A percentile compares a stretch with the other conserved stretches of the same genome.
These are phyloP conservation scores for Lerista edwardsae DNA, from an alignment of 2,797 vertebrate genomes.

Conservation along the genomic window DNA sequence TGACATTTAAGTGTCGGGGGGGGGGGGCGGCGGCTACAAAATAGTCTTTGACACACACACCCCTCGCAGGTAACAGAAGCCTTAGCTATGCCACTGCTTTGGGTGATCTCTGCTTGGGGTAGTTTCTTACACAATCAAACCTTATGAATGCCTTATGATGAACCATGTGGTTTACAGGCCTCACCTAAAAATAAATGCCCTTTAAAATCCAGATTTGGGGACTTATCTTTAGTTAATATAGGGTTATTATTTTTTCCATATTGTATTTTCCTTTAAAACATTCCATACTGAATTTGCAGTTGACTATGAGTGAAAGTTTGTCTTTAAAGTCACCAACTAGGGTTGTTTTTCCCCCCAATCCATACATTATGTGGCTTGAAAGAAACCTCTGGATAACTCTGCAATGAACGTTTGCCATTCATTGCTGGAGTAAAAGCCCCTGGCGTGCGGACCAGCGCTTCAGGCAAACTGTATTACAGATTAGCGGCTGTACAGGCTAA, in stretches of 20 bases:
- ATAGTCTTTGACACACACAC: no score
- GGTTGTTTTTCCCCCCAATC: background rate
- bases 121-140: no score
- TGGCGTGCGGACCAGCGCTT: slow-evolving; percentile 53
- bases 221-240: no score
- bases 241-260: no score
- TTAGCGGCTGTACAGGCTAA: slow-evolving; percentile 51
- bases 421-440: slow-evolving; percentile 54
- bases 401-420: slow-evolving; percentile 66
- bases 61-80: no score
- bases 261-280: slow-evolving; percentile 17
- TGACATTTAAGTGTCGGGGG: no score
- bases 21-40: no score
- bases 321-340: slow-evolving; percentile 18
- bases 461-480: slow-evolving; percentile 52
- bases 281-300: slow-evolving; percentile 9
- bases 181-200: background rate
- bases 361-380: slow-evolving; percentile 28
- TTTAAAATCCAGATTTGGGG: background rate
- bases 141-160: background rate
- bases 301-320: slow-evolving; percentile 13
- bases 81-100: background rate
- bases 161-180: background rate
- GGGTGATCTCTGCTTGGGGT: background rate
- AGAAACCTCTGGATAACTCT: slow-evolving; percentile 45